phyloP scores from a whole-genome alignment of 2,888 invertebrate genomes.

The Phorcus lineatus region DNA sequence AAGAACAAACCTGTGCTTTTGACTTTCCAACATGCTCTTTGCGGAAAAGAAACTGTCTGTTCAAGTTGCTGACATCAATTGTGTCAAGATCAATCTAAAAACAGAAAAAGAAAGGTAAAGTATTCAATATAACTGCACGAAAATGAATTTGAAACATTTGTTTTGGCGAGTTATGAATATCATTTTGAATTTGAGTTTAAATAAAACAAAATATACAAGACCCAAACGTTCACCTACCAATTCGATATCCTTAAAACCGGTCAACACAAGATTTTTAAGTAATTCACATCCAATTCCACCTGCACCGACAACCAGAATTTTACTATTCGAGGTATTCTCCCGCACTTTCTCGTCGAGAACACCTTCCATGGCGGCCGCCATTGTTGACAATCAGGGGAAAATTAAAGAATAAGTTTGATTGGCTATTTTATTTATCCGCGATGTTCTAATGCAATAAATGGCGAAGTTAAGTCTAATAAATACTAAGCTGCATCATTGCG shows the following conservation, averaged over 20 bases:
- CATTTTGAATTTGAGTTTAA: not conserved
- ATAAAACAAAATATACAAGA: not conserved
- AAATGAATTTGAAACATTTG: not conserved
- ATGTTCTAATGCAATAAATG: not conserved
- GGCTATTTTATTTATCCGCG: not conserved
- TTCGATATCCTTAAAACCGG: constrained; percentile 94
- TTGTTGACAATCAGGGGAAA: constrained; percentile 41
- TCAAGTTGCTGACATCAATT: constrained; percentile 98
- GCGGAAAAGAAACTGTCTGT: constrained; percentile 98
- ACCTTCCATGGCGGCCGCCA: constrained; percentile 71
- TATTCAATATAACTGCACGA: not conserved
- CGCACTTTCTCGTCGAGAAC: constrained; percentile 60
- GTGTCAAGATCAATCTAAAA: constrained; percentile 98
- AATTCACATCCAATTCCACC: constrained; percentile 99
- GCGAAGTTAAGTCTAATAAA: no score
- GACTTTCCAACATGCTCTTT: constrained; percentile 98
- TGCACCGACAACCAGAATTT: constrained; percentile 83
- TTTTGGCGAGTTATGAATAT: no score
- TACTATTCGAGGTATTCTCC: constrained; percentile 61
- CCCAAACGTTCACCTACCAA: constrained; percentile 81
- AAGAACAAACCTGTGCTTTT: constrained; percentile 82
- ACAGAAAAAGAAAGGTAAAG: not conserved
- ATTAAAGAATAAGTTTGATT: not conserved
- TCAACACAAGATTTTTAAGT: constrained; percentile 95
- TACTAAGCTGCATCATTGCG: no score